Evolutionary conservation across 2,888 invertebrate species (phyloP).

Genomic region (Euproctis similis): DNA sequence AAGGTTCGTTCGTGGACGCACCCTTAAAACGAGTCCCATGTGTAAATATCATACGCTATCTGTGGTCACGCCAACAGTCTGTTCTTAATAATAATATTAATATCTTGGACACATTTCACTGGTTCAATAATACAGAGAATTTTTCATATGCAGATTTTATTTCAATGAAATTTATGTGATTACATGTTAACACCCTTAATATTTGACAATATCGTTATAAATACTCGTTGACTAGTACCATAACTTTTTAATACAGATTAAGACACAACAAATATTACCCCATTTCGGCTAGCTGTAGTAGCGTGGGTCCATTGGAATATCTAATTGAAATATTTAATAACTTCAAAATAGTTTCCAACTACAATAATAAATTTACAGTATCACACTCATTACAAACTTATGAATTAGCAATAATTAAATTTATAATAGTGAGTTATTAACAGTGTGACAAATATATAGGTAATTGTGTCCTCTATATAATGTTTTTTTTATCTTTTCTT

Average conservation of each 20-base stretch:
- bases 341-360: constrained; percentile 22
- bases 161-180: constrained; percentile 58
- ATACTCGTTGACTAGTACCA: constrained; percentile 68
- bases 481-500: constrained; percentile 10
- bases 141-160: constrained; percentile 67
- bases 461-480: constrained; percentile 12
- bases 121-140: constrained; percentile 48
- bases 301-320: constrained; percentile 16
- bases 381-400: constrained; percentile 29
- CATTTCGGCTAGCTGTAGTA: constrained; percentile 12
- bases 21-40: too few species aligned
- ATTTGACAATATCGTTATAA: constrained; percentile 58
- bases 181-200: constrained; percentile 59
- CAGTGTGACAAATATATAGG: constrained; percentile 28
- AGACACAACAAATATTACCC: constrained; percentile 25
- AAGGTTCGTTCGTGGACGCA: too few species aligned
- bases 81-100: too few species aligned
- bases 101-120: too few species aligned
- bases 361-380: constrained; percentile 26
- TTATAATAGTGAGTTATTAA: constrained; percentile 22
- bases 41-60: too few species aligned
- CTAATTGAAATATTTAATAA: constrained; percentile 13
- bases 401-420: constrained; percentile 12
- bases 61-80: too few species aligned
- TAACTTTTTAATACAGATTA: constrained; percentile 38